Evolutionary conservation across 2,113 vertebrate genomes (phyloP).

Genomic region (Thymallus thymallus): DNA sequence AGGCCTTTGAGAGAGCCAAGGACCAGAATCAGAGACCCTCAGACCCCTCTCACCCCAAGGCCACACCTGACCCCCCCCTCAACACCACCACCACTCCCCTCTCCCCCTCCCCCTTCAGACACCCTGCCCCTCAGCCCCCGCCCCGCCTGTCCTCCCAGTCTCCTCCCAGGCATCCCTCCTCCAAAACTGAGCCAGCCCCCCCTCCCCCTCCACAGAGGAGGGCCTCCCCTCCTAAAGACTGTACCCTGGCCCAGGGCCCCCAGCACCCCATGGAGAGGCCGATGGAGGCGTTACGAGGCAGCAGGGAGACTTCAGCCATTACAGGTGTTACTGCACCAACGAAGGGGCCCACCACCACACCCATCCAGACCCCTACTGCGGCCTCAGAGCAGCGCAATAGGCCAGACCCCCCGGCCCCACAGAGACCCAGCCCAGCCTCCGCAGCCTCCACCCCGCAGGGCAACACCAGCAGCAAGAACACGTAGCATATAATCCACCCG

Average conservation of each 20-base stretch:
- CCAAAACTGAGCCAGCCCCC: constrained; percentile 38
- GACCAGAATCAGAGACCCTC: constrained; percentile 47
- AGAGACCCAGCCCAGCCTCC: too few species aligned
- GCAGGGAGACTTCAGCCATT: not conserved
- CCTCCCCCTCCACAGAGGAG: constrained; percentile 32
- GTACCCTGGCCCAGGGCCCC: constrained; percentile 15
- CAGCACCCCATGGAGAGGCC: constrained; percentile 44
- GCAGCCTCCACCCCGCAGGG: constrained; percentile 57
- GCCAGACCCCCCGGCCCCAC: constrained; percentile 61
- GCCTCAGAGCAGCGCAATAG: too few species aligned
- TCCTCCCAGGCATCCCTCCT: constrained; percentile 20
- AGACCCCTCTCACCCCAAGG: constrained; percentile 1
- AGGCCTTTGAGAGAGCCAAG: constrained; percentile 58
- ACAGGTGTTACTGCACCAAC: not conserved
- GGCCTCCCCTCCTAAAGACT: constrained; percentile 48
- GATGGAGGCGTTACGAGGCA: constrained; percentile 35
- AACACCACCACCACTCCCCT: constrained; percentile 11
- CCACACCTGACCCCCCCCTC: constrained; percentile 31
- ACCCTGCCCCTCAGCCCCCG: too few species aligned
- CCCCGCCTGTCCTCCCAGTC: constrained; percentile 2
- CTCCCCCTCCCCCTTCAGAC: too few species aligned
- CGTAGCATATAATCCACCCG: constrained; percentile 71
- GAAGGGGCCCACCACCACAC: constrained; percentile 1
- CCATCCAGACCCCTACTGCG: not conserved
- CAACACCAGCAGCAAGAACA: constrained; percentile 72